phyloP scores from a whole-genome alignment of 2,113 vertebrate genomes.

The Psephotus haematonotus region DNA sequence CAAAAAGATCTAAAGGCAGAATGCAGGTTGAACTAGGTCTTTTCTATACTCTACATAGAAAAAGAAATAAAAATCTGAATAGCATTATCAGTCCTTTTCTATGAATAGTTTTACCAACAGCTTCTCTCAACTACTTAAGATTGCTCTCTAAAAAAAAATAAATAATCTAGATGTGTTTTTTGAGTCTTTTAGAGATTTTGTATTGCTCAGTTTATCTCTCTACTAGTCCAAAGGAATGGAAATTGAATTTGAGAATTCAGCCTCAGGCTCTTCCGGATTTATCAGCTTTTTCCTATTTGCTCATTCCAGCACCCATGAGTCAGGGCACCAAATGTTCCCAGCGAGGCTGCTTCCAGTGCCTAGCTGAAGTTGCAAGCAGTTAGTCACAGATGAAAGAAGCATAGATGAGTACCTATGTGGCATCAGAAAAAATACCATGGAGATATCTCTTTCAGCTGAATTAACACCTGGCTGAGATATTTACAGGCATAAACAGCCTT shows the following conservation, averaged over 20 bases:
- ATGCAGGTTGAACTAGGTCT: not conserved
- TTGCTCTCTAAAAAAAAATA: not conserved
- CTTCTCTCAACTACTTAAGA: not conserved
- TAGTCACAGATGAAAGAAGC: slow-evolving; percentile 65
- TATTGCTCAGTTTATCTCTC: slow-evolving; percentile 7
- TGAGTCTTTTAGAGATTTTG: slow-evolving; percentile 15
- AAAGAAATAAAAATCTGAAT: not conserved
- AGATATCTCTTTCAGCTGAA: slow-evolving; percentile 29
- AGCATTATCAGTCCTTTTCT: not conserved
- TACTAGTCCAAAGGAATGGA: slow-evolving; percentile 54
- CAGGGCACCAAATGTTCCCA: slow-evolving; percentile 71
- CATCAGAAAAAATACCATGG: slow-evolving; percentile 49
- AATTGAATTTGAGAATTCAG: slow-evolving; percentile 61
- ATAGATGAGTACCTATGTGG: slow-evolving; percentile 50
- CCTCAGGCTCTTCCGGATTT: slow-evolving; percentile 63
- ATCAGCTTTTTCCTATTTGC: slow-evolving; percentile 54
- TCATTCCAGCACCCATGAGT: slow-evolving; percentile 68
- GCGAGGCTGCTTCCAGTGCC: slow-evolving; percentile 51
- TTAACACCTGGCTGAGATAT: slow-evolving; percentile 36
- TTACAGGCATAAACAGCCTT: slow-evolving; percentile 3
- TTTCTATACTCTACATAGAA: not conserved
- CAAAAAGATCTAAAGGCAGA: not conserved
- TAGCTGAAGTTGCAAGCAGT: slow-evolving; percentile 50
- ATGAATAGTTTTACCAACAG: not conserved
- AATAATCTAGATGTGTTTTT: not conserved